phyloP scores from a whole-genome alignment of 2,797 vertebrate species.

The Taenioides sp. region DNA sequence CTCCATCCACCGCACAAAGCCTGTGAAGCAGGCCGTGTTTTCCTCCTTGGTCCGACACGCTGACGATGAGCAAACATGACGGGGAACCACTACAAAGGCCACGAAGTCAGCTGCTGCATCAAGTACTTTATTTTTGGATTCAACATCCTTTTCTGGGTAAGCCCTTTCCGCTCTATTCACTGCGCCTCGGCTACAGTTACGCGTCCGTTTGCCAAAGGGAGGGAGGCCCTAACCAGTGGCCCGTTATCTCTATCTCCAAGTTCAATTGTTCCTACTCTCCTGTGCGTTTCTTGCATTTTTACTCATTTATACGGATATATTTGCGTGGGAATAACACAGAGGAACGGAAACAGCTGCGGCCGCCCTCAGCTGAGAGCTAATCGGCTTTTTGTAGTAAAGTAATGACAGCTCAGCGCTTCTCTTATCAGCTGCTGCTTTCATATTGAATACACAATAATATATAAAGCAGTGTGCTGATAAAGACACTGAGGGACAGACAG shows the following conservation, averaged over 20 bases:
- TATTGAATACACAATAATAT: not conserved
- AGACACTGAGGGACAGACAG: not conserved
- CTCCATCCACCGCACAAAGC: constrained; percentile 63
- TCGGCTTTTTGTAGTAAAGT: constrained; percentile 51
- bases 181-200: not conserved
- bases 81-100: constrained; percentile 93
- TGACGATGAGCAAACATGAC: constrained; percentile 89
- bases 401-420: constrained; percentile 36
- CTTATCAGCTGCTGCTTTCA: constrained; percentile 10
- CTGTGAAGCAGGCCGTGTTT: constrained; percentile 63
- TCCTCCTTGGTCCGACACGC: constrained; percentile 43
- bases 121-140: constrained; percentile 99
- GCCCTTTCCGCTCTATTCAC: constrained; percentile 38
- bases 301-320: not conserved
- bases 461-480: not conserved
- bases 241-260: not conserved
- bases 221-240: constrained; percentile 18
- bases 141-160: constrained; percentile 99
- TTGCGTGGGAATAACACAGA: not conserved
- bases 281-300: not conserved
- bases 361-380: constrained; percentile 38
- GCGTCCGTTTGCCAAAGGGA: not conserved
- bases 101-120: constrained; percentile 99
- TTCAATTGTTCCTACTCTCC: not conserved
- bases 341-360: constrained; percentile 25